phyloP scores from a whole-genome alignment of 2,113 vertebrate genomes.

The Malurus alboscapulatus region DNA sequence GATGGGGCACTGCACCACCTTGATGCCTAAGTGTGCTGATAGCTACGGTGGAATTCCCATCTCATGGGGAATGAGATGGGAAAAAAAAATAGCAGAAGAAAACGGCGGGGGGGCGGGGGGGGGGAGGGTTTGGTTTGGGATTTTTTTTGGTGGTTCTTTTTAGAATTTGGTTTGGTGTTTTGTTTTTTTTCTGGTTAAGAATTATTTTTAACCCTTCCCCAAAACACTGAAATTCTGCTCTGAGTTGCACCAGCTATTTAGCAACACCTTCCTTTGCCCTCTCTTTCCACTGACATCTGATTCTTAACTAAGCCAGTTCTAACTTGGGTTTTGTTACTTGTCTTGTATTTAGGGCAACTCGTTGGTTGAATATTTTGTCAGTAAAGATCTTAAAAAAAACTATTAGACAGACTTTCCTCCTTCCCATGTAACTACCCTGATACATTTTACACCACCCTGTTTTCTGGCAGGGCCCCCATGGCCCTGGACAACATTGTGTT shows the following conservation, averaged over 20 bases:
- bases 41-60: not conserved
- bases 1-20: not conserved
- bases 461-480: not conserved
- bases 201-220: not conserved
- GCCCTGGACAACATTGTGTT: not conserved
- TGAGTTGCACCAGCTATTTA: not conserved
- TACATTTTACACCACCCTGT: not conserved
- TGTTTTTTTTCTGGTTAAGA: not conserved
- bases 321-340: not conserved
- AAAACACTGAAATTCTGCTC: not conserved
- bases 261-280: not conserved
- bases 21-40: not conserved
- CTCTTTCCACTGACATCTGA: not conserved
- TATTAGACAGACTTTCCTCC: not conserved
- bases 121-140: rapidly evolving
- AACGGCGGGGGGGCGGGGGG: not conserved
- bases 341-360: not conserved
- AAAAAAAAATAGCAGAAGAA: not conserved
- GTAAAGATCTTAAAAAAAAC: not conserved
- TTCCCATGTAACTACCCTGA: not conserved
- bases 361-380: not conserved
- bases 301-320: not conserved
- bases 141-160: too few species aligned
- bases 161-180: too few species aligned
- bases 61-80: not conserved